phyloP scores from a whole-genome alignment of 1,140 invertebrate species.

The Zaprionus ornatus region DNA sequence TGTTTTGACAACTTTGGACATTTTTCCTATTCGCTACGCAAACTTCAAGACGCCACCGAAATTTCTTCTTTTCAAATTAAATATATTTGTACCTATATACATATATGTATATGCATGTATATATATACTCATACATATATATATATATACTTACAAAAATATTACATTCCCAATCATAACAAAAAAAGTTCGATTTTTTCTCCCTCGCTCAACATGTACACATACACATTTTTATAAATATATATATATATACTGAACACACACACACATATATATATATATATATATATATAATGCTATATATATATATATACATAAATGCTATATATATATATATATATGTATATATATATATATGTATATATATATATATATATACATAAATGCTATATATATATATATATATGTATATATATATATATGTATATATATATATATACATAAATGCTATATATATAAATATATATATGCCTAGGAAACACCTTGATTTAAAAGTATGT shows the following conservation, averaged over 20 bases:
- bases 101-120: slow-evolving; percentile 41
- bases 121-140: slow-evolving; percentile 24
- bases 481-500: slow-evolving; percentile 34
- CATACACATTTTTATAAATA: slow-evolving; percentile 19
- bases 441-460: slow-evolving; percentile 6
- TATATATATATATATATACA: slow-evolving; percentile 23
- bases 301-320: no score
- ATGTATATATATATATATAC: slow-evolving; percentile 24
- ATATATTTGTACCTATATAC: slow-evolving; percentile 31
- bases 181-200: slow-evolving; percentile 28
- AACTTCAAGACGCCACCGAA: slow-evolving; percentile 33
- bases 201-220: slow-evolving; percentile 25
- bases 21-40: slow-evolving; percentile 43
- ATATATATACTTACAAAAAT: slow-evolving; percentile 14
- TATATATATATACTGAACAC: slow-evolving; percentile 13
- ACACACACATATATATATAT: slow-evolving; percentile 17
- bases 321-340: slow-evolving; percentile 11
- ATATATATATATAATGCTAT: slow-evolving; percentile 14
- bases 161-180: slow-evolving; percentile 20
- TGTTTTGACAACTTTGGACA: slow-evolving; percentile 75
- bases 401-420: slow-evolving; percentile 10
- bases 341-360: slow-evolving; percentile 15
- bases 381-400: slow-evolving; percentile 7
- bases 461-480: slow-evolving; percentile 24
- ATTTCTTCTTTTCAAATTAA: slow-evolving; percentile 18